Percentiles rank a stretch among this genome's conserved stretches.
Evolutionary conservation across 2,797 vertebrate species (phyloP).

Genomic region (Coendou prehensilis): DNA sequence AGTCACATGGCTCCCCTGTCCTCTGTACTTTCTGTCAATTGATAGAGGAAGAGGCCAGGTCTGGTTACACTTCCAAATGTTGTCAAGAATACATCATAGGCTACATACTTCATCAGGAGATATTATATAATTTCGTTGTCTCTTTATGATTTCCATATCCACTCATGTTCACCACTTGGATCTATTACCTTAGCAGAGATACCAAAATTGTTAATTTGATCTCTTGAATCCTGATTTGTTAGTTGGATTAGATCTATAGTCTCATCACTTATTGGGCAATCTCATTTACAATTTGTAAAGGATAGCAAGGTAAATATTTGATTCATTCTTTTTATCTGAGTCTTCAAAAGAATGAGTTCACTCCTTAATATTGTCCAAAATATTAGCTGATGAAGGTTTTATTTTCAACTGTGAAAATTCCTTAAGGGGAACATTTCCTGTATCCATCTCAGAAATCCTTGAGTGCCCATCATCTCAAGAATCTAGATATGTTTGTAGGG

Average conservation of each 20-base stretch:
- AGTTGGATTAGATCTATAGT: not conserved
- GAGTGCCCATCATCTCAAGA: not conserved
- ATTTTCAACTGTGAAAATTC: slow-evolving; percentile 36
- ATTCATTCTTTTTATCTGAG: not conserved
- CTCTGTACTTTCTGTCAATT: not conserved
- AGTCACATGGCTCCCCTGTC: not conserved
- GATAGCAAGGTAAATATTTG: slow-evolving; percentile 13
- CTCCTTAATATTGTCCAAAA: not conserved
- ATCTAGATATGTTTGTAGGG: not conserved
- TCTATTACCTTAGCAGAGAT: not conserved
- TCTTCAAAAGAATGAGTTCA: slow-evolving; percentile 20
- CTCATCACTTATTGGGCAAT: not conserved
- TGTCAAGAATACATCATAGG: not conserved
- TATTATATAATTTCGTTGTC: fast-evolving
- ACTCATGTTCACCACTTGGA: not conserved
- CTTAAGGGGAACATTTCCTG: not conserved
- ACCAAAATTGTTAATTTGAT: not conserved
- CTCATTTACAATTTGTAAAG: not conserved
- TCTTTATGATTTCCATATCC: not conserved
- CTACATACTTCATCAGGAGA: not conserved
- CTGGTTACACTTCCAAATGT: not conserved
- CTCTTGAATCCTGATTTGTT: not conserved
- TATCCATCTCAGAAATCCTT: not conserved
- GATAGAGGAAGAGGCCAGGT: not conserved
- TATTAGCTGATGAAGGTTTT: not conserved